phyloP scores from a whole-genome alignment of 2,888 invertebrate species.

The Tinea trinotella region DNA sequence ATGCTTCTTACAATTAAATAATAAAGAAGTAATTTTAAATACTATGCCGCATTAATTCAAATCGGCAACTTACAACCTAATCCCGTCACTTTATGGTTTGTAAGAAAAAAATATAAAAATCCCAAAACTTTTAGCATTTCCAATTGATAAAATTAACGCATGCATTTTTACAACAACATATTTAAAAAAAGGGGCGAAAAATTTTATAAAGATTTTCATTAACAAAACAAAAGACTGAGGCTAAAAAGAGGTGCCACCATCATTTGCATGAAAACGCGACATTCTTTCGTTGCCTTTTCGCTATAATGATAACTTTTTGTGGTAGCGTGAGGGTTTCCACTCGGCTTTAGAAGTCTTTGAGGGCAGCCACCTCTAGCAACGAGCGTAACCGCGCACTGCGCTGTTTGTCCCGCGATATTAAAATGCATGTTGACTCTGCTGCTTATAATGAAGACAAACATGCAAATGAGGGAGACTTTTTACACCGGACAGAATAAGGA shows the following conservation, averaged over 20 bases:
- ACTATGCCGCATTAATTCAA: no score
- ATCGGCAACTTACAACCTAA: no score
- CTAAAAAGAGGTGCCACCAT: conserved; percentile 1
- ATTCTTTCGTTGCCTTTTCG: conserved; percentile 14
- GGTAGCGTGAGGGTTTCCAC: conserved; percentile 18
- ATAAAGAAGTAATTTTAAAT: no score
- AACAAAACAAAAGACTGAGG: no score
- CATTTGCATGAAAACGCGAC: conserved; percentile 14
- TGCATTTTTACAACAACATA: no score
- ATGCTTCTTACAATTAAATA: no score
- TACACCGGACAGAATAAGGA: conserved; percentile 12
- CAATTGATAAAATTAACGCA: no score
- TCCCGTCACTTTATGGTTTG: no score
- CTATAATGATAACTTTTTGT: conserved; percentile 17
- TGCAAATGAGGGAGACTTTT: conserved; percentile 16
- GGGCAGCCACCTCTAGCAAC: conserved; percentile 19
- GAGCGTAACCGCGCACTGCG: conserved; percentile 18
- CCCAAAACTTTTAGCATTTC: no score
- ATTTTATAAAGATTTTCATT: no score
- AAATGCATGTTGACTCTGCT: conserved; percentile 22
- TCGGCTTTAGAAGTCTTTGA: conserved; percentile 23
- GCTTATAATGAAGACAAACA: conserved; percentile 20
- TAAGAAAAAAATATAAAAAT: no score
- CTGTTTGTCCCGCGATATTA: conserved; percentile 22
- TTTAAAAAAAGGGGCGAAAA: no score